Base-by-base conservation (phyloP, 35 echinoderm and acorn worm species). In the Heliocidaris erythrogramma region DNA sequence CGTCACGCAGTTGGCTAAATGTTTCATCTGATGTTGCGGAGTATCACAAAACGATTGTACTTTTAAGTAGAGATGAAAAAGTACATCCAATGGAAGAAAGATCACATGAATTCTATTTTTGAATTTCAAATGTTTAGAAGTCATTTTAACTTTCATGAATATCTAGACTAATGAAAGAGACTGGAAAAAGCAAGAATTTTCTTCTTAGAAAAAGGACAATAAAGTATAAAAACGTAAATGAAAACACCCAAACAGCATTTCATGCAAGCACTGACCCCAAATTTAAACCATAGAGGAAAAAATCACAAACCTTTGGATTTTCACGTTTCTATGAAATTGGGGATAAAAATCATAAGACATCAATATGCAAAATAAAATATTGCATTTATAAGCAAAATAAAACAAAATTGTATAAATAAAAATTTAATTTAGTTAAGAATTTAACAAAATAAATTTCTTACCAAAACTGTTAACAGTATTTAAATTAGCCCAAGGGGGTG, bases 231-330 rank as follows among this genome's bases (percentile, higher is more conserved):
- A 78, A 78, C 52, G 10, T 56, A 56, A 56, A 56, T 13, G 21
- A 69, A 78, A 78, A 78, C 21, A 21, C 7, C 7, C 4, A 78
- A 78, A 78, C 65, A 78, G 65, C 65, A 78, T 24, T 78, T 78
- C 65, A 78, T 78, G 65, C 65, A 78, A 78, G 21, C 65, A 78
- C n/a, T n/a, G 18, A 6, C 65, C 65, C 17, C 21, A 78, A 24
- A 7, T n/a, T 78, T 78, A 78, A 78, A 78, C 65, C 65, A 24
- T 27, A 78, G 18, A 8, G 27, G 27, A 78, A 24, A 21, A 78
- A 78, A n/a, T 78, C 27, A 78, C 65, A n/a, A 78, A 78, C 65
- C 65, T 78, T 78, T 78, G 65, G 65, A n/a, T 78, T 78, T 78
- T 78, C 65, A 78, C 65, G 65, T 24, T 78, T 42, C 21, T 27